Percentiles rank a stretch among this genome's conserved stretches.
phyloP scores from a whole-genome alignment of 2,888 invertebrate genomes.

The Philaethria dido region DNA sequence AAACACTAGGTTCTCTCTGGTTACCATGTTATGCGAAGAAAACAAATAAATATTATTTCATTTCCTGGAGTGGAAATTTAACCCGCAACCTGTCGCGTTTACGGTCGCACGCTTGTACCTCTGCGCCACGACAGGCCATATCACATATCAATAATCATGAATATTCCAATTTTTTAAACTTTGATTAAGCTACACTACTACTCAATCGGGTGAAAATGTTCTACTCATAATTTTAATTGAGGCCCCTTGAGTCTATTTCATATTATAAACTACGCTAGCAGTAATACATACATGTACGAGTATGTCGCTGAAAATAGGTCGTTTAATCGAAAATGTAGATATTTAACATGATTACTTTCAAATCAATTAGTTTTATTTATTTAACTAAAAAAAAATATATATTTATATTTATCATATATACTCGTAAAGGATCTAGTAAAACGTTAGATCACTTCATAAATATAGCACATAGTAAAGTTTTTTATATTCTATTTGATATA shows the following conservation, averaged over 20 bases:
- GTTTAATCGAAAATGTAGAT: constrained; percentile 14
- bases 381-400: not conserved
- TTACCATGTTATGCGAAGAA: too few species aligned
- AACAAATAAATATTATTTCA: too few species aligned
- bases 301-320: constrained; percentile 5
- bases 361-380: not conserved
- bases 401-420: not conserved
- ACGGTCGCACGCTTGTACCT: too few species aligned
- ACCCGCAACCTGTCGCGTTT: too few species aligned
- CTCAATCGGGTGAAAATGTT: constrained; percentile 68
- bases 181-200: constrained; percentile 66
- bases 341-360: not conserved
- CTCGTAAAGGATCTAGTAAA: not conserved
- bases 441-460: too few species aligned
- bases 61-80: too few species aligned
- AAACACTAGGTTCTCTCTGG: too few species aligned
- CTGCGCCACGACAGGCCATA: too few species aligned
- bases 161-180: constrained; percentile 33
- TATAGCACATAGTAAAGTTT: too few species aligned
- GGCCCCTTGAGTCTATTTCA: constrained; percentile 44
- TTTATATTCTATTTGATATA: too few species aligned
- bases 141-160: too few species aligned
- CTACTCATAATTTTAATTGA: constrained; percentile 77
- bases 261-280: constrained; percentile 29
- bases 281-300: constrained; percentile 15